Evolutionary conservation across 1,140 invertebrate species (phyloP).

Genomic region (Zaprionus inermis): DNA sequence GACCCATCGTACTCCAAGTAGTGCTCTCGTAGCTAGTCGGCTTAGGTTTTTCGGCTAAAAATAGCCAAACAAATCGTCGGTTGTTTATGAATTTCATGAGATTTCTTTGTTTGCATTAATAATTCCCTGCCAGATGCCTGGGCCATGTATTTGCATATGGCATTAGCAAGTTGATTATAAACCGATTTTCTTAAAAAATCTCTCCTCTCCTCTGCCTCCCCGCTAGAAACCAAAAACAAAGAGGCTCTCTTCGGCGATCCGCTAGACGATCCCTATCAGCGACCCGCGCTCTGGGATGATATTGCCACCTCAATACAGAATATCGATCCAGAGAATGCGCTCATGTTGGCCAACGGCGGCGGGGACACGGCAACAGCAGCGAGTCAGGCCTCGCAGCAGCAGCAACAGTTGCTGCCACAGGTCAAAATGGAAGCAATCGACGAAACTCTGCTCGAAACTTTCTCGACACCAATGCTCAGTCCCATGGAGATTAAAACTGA

Average conservation of each 20-base stretch:
- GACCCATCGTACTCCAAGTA: not conserved
- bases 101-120: slow-evolving; percentile 73
- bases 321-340: slow-evolving; percentile 94
- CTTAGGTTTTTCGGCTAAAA: slow-evolving; percentile 40
- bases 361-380: slow-evolving; percentile 29
- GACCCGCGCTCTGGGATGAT: slow-evolving; percentile 94
- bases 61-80: slow-evolving; percentile 46
- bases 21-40: not conserved
- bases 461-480: slow-evolving; percentile 88
- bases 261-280: slow-evolving; percentile 91
- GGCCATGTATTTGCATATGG: slow-evolving; percentile 59
- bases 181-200: slow-evolving; percentile 40
- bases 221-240: slow-evolving; percentile 82
- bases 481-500: slow-evolving; percentile 90
- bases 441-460: slow-evolving; percentile 84
- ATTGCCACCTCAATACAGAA: slow-evolving; percentile 94
- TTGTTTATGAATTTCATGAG: slow-evolving; percentile 78
- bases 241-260: slow-evolving; percentile 85
- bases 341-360: slow-evolving; percentile 87
- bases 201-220: not conserved
- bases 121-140: slow-evolving; percentile 42
- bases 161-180: slow-evolving; percentile 67
- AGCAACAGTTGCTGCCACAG: slow-evolving; percentile 84
- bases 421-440: slow-evolving; percentile 91
- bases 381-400: slow-evolving; percentile 29